A percentile compares a stretch with the other conserved stretches of the same genome.
These are phyloP conservation scores for Panurus biarmicus DNA, from an alignment of 2,113 vertebrate genomes.

Conservation along the genomic window DNA sequence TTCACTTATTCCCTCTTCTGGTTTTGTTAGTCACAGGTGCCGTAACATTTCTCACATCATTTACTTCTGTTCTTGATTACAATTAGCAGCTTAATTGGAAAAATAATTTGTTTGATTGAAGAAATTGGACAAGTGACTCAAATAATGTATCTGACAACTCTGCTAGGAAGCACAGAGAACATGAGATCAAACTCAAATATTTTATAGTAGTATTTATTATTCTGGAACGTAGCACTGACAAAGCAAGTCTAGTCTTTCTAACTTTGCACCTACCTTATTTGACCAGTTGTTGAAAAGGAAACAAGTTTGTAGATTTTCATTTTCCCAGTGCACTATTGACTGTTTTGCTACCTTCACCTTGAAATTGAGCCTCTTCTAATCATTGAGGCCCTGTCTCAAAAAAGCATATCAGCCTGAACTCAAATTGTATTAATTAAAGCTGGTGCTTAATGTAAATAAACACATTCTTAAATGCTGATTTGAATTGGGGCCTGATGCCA, in stretches of 20 bases:
- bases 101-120: slow-evolving; percentile 27
- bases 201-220: neutral
- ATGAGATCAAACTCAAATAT: neutral
- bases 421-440: neutral
- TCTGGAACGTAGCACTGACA: neutral
- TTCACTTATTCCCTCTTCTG: neutral
- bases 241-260: neutral
- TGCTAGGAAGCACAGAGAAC: neutral
- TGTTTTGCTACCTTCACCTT: neutral
- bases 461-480: neutral
- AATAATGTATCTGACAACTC: neutral
- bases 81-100: slow-evolving; percentile 9
- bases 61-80: slow-evolving; percentile 21
- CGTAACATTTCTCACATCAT: neutral
- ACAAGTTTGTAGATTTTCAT: neutral
- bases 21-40: slow-evolving; percentile 29
- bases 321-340: neutral
- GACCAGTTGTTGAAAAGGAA: neutral
- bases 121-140: slow-evolving; percentile 5
- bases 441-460: neutral
- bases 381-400: neutral
- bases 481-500: neutral
- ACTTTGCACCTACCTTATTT: neutral
- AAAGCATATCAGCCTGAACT: neutral
- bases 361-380: neutral